Conservation (phyloP, 2,888 invertebrate genomes). For the Temnothorax rugatulus region DNA sequence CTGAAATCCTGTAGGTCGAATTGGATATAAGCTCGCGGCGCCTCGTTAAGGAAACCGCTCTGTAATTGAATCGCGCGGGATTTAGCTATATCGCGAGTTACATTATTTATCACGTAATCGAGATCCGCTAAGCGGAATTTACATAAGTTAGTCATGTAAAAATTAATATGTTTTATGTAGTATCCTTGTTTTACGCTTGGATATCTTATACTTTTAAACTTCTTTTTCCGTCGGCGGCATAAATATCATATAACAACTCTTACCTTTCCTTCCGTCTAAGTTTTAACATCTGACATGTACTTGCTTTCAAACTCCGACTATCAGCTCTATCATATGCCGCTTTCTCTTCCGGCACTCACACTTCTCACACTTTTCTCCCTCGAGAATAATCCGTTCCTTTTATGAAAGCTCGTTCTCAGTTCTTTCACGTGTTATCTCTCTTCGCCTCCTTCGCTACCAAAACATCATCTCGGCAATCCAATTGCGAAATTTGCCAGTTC, state of each 20-base stretch:
- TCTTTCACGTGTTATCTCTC: conserved; percentile 22
- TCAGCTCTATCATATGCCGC: conserved; percentile 35
- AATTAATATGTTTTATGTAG: neutral
- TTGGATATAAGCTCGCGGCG: conserved; percentile 54
- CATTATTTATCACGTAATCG: conserved; percentile 21
- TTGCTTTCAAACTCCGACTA: conserved; percentile 45
- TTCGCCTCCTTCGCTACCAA: conserved; percentile 22
- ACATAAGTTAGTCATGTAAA: neutral
- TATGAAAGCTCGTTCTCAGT: conserved; percentile 30
- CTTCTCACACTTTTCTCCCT: conserved; percentile 1
- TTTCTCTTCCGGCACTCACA: conserved; percentile 23
- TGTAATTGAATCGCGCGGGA: conserved; percentile 41
- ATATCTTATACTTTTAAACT: neutral
- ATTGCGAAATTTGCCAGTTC: conserved; percentile 30
- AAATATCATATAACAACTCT: conserved; percentile 35
- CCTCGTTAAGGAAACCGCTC: conserved; percentile 51
- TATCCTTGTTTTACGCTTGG: too few species aligned
- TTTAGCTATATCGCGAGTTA: neutral
- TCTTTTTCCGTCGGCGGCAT: neutral
- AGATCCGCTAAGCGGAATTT: neutral
- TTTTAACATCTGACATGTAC: conserved; percentile 42
- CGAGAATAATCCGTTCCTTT: conserved; percentile 42
- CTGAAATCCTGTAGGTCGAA: conserved; percentile 43
- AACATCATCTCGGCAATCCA: conserved; percentile 21
- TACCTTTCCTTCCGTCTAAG: conserved; percentile 15